Base-by-base conservation (phyloP, 2,797 vertebrate species). In the Carduelis carduelis region DNA sequence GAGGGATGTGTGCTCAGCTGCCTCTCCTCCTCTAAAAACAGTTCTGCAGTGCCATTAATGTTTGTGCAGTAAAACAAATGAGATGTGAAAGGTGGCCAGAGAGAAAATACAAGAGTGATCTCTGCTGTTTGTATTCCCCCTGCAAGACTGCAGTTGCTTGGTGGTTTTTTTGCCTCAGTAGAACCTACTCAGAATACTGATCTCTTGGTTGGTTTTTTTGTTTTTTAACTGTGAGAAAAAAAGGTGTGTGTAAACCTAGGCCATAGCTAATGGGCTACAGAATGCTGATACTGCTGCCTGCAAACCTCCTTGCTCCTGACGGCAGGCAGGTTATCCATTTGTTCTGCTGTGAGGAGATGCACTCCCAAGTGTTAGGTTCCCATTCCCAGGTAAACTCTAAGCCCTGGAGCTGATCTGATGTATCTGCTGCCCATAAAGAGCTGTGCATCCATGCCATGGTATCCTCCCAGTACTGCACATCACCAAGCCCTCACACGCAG, bases 131-230 rank as follows among this genome's bases (percentile, higher is more conserved):
- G 57, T 83, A 39, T 83, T 90, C 57, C 27, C 17, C 9, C 43
- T 2, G 5, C 5, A 14, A 85, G 80, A 53, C 53, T 94, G 89
- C 84, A 93, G 60, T 80, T 70, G 49, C 64, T 70, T 77, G 22
- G 50, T 63, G 12, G 0, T 7, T 1, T 23, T 93, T 87, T 91
- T 87, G 16, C 39, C 65, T 94, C 50, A 64, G 57, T 55, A 80
- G 76, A 87, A 94, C 69, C 69, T 83, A 53, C 43, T 71, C 46
- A 72, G 76, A 88, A 83, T 94, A 76, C 76, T 71, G 90, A 94
- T 93, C 3, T 47, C 5, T 8, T 24, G 11, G 7, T 5, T 20
- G 30, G 4, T 35, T 27, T 43, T 7, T 19, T 6, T 12, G 27
- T 12, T 39, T 37, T 59, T 82, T 3, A 11, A 53, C 35, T 70